Percentiles rank a stretch among this genome's conserved stretches.
Evolutionary conservation across 53 echinoderm and acorn worm genomes (phyloP).

Genomic region (Arbacia lixula): DNA sequence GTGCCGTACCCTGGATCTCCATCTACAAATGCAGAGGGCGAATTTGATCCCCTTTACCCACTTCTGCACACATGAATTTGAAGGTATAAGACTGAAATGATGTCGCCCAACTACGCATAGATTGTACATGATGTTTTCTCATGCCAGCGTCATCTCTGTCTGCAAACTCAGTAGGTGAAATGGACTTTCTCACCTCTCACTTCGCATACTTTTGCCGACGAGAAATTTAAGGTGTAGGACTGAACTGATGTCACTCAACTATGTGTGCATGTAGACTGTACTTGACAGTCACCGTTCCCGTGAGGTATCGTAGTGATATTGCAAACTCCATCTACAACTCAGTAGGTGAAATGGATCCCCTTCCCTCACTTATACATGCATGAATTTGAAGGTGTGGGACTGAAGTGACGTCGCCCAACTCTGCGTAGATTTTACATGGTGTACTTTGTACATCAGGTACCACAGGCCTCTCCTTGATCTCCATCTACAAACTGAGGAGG

Average conservation of each 20-base stretch:
- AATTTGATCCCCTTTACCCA: neutral
- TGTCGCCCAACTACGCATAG: no score
- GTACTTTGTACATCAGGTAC: no score
- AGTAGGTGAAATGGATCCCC: constrained; percentile 35
- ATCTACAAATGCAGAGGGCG: constrained; percentile 73
- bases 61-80: neutral
- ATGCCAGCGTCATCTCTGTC: constrained; percentile 57
- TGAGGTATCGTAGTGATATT: no score
- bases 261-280: no score
- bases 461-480: no score
- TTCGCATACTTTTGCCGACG: neutral
- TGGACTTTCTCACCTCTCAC: no score
- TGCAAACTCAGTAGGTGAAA: constrained; percentile 70
- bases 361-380: neutral
- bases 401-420: no score
- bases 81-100: neutral
- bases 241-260: no score
- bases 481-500: constrained; percentile 73
- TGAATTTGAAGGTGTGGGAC: neutral
- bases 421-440: no score
- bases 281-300: no score
- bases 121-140: no score
- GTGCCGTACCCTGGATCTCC: no score
- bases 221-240: neutral
- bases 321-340: constrained; percentile 66